These are phyloP conservation scores for Eupsilia transversa DNA, from an alignment of 2,888 invertebrate species.

Conservation along the genomic window DNA sequence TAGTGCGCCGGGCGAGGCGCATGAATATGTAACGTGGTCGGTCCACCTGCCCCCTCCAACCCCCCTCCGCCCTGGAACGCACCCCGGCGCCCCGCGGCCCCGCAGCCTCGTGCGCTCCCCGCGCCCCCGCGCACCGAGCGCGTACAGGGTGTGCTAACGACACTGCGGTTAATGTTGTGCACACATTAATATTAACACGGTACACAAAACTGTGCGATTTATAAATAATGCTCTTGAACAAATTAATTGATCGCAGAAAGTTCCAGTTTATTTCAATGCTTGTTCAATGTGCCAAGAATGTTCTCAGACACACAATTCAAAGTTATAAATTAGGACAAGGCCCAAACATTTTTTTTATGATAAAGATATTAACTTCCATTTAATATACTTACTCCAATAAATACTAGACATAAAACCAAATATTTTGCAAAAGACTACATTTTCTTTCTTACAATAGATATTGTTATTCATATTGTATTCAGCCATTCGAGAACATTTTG, in stretches of 20 bases:
- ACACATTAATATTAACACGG: slow-evolving; percentile 59
- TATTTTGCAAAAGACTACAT: slow-evolving; percentile 46
- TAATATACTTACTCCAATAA: slow-evolving; percentile 43
- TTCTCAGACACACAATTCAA: slow-evolving; percentile 5
- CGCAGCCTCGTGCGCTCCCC: background rate
- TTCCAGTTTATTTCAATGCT: slow-evolving; percentile 12
- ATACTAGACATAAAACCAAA: slow-evolving; percentile 53
- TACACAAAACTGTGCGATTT: slow-evolving; percentile 40
- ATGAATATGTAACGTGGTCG: slow-evolving; percentile 71
- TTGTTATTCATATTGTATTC: slow-evolving; percentile 57
- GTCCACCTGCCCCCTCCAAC: slow-evolving; percentile 48
- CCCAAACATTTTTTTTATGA: slow-evolving; percentile 35
- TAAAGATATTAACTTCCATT: slow-evolving; percentile 33
- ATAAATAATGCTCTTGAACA: slow-evolving; percentile 46
- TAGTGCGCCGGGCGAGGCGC: slow-evolving; percentile 65
- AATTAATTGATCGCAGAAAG: slow-evolving; percentile 40
- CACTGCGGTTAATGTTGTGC: slow-evolving; percentile 62
- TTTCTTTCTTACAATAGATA: slow-evolving; percentile 50
- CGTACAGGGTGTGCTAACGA: slow-evolving; percentile 55
- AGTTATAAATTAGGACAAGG: background rate
- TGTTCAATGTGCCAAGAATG: background rate
- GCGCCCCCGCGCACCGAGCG: slow-evolving; percentile 8
- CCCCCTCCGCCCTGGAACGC: background rate
- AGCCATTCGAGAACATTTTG: slow-evolving; percentile 48
- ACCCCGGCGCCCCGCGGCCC: background rate